Conservation (phyloP, 2,888 invertebrate genomes). For the Dioctria linearis region DNA sequence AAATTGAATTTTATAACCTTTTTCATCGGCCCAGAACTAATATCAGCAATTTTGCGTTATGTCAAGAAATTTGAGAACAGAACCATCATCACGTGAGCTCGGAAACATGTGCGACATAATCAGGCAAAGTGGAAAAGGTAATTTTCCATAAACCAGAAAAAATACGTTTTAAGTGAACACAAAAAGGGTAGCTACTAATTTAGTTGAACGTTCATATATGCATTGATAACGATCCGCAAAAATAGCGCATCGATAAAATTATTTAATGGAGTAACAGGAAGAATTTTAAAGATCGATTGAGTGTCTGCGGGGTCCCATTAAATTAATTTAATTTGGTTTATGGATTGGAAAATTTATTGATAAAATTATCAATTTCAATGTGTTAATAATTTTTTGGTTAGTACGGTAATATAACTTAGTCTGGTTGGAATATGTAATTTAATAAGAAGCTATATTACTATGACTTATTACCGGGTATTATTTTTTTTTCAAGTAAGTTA, state of each 20-base stretch:
- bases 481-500: no score
- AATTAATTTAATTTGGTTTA: no score
- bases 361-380: no score
- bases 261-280: not conserved
- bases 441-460: no score
- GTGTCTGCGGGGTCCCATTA: not conserved
- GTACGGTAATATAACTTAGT: no score
- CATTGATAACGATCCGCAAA: conserved; percentile 7
- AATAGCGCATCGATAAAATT: conserved; percentile 3
- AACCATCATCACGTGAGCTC: conserved; percentile 5
- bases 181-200: conserved; percentile 22
- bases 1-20: conserved; percentile 46
- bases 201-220: conserved; percentile 19
- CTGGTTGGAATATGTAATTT: no score
- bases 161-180: conserved; percentile 25
- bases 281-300: not conserved
- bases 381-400: no score
- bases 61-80: conserved; percentile 11
- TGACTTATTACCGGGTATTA: no score
- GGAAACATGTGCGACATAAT: conserved; percentile 56
- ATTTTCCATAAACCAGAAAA: conserved; percentile 50
- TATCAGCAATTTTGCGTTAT: conserved; percentile 43
- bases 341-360: no score
- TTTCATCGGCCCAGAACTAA: conserved; percentile 41
- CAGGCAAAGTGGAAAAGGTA: conserved; percentile 56